These are phyloP conservation scores for Chaetophractus vellerosus DNA, from an alignment of 2,797 vertebrate genomes.

Conservation along the genomic window DNA sequence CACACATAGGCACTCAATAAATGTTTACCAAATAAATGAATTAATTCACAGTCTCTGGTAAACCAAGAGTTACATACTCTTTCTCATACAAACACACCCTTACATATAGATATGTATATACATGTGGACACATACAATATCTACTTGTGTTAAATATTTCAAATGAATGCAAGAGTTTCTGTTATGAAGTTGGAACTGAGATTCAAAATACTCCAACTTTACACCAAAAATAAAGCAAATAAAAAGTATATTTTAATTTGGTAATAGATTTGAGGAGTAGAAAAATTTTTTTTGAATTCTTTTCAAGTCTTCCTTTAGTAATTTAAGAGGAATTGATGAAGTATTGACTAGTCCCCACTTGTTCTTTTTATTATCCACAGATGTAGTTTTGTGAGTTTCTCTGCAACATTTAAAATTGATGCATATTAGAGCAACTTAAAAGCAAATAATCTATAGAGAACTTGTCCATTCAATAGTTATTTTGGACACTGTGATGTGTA, in stretches of 20 bases:
- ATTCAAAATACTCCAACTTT: not conserved
- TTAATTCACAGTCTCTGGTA: slow-evolving; percentile 15
- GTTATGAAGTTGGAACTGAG: not conserved
- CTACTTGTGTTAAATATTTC: not conserved
- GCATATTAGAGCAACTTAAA: not conserved
- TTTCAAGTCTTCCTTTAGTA: not conserved
- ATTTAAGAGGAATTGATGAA: not conserved
- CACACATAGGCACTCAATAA: not conserved
- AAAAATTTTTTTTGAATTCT: not conserved
- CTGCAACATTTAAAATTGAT: not conserved
- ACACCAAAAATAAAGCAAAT: not conserved
- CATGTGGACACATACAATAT: not conserved
- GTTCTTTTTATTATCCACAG: not conserved
- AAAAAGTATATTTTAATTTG: slow-evolving; percentile 25
- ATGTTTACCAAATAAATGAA: slow-evolving; percentile 17
- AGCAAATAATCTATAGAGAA: not conserved
- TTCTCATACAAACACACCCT: not conserved
- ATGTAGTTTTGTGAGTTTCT: not conserved
- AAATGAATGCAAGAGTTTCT: not conserved
- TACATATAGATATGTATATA: not conserved
- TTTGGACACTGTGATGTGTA: not conserved
- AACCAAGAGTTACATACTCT: slow-evolving; percentile 49
- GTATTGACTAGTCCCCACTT: not conserved
- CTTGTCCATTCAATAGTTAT: not conserved
- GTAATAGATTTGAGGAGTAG: not conserved